Conservation (phyloP, 2,888 invertebrate species). For the Phania funesta region DNA sequence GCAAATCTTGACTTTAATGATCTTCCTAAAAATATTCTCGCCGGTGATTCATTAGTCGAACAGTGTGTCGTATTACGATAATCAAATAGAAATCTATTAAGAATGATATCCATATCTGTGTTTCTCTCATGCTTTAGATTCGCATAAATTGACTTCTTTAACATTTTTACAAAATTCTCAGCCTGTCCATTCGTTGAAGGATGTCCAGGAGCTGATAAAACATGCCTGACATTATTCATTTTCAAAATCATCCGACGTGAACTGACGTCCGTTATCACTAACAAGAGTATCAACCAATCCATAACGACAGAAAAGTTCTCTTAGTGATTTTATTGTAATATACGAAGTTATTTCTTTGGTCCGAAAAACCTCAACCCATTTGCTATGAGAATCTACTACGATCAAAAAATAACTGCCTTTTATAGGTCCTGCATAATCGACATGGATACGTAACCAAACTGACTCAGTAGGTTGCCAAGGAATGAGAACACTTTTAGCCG, state of each 20-base stretch:
- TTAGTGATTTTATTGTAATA: neutral
- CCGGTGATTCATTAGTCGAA: too few species aligned
- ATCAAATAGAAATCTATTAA: too few species aligned
- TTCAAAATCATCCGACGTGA: neutral
- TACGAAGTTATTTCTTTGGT: neutral
- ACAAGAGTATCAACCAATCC: neutral
- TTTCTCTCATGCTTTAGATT: too few species aligned
- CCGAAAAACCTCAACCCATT: neutral
- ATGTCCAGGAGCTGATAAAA: too few species aligned
- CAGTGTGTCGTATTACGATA: too few species aligned
- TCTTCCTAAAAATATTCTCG: too few species aligned
- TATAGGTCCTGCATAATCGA: constrained; percentile 1
- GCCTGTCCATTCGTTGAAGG: neutral
- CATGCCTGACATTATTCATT: too few species aligned
- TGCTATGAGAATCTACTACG: neutral
- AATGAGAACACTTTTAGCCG: constrained; percentile 50
- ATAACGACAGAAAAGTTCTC: constrained; percentile 21
- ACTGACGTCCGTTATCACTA: neutral
- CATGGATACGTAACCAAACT: neutral
- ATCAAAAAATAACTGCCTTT: neutral
- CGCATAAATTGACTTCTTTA: too few species aligned
- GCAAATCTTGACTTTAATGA: too few species aligned
- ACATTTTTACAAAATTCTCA: neutral
- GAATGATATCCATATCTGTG: too few species aligned
- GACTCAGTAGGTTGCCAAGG: constrained; percentile 5